A percentile compares a stretch with the other conserved stretches of the same genome.
Evolutionary conservation across 64 coral and sea anemone genomes (phyloP).

Genomic region (Stichodactyla mertensii): DNA sequence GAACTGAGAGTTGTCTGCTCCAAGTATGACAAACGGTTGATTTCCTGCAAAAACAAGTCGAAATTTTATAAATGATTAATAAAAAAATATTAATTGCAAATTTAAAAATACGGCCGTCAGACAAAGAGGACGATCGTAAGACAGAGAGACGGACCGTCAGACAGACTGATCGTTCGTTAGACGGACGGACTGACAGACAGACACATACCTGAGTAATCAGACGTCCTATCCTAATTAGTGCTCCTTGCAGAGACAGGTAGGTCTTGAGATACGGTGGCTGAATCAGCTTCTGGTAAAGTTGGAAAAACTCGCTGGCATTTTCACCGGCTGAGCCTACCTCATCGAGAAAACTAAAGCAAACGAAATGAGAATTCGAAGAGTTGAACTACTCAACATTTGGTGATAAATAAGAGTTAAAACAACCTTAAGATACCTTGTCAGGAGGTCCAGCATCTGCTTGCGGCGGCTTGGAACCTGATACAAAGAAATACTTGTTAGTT

Average conservation of each 20-base stretch:
- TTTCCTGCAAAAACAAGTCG: constrained; percentile 61
- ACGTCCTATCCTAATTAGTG: constrained; percentile 72
- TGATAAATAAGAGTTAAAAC: not conserved
- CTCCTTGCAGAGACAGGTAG: constrained; percentile 79
- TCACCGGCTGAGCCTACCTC: constrained; percentile 88
- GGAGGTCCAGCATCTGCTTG: constrained; percentile 81
- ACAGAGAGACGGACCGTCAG: not conserved
- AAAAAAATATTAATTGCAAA: not conserved
- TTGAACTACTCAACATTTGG: not conserved
- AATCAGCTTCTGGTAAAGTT: constrained; percentile 85
- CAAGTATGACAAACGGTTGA: constrained; percentile 73
- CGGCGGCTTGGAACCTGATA: constrained; percentile 77
- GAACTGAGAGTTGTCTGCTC: constrained; percentile 95
- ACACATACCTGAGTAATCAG: constrained; percentile 83
- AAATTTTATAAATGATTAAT: not conserved
- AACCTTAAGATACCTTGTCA: constrained; percentile 68
- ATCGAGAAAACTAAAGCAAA: constrained; percentile 61
- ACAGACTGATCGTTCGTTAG: not conserved
- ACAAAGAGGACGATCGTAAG: too few species aligned
- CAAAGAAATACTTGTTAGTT: not conserved
- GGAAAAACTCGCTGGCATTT: constrained; percentile 88
- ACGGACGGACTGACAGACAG: not conserved
- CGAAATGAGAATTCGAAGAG: not conserved
- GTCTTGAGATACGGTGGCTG: constrained; percentile 78
- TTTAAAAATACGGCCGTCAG: too few species aligned